phyloP scores from a whole-genome alignment of 2,797 vertebrate genomes.

The Tympanoctomys barrerae region DNA sequence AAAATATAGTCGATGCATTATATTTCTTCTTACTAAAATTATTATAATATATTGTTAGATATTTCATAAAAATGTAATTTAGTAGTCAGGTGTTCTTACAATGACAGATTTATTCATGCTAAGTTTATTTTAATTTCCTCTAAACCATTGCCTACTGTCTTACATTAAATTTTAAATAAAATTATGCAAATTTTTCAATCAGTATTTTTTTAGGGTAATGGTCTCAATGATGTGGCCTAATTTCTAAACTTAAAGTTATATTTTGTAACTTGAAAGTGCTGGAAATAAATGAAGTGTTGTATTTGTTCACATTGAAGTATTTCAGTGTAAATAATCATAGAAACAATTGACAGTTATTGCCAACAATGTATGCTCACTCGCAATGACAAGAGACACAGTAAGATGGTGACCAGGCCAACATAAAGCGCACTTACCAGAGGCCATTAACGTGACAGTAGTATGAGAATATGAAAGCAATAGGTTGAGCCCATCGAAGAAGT shows the following conservation, averaged over 20 bases:
- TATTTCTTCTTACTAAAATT: neutral
- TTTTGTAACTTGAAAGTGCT: neutral
- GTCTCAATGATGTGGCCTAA: neutral
- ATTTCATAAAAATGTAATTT: neutral
- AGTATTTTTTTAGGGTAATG: neutral
- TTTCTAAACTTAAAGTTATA: neutral
- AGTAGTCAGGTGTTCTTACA: neutral
- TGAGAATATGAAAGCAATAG: constrained; percentile 20
- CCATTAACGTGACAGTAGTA: neutral
- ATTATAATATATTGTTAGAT: neutral
- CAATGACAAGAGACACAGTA: constrained; percentile 14
- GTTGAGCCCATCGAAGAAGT: neutral
- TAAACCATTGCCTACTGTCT: neutral
- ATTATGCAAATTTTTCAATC: neutral
- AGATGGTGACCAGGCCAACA: neutral
- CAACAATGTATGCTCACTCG: neutral
- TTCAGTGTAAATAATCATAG: neutral
- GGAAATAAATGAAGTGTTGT: neutral
- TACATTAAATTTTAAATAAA: constrained; percentile 27
- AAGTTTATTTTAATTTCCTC: neutral
- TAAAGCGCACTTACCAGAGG: neutral
- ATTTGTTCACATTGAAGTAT: neutral
- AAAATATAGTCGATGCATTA: fast-evolving
- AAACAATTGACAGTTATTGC: constrained; percentile 8
- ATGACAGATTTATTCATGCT: neutral